A percentile compares a stretch with the other conserved stretches of the same genome.
Conservation (phyloP, 2,888 invertebrate genomes). For the Hyles lineata region DNA sequence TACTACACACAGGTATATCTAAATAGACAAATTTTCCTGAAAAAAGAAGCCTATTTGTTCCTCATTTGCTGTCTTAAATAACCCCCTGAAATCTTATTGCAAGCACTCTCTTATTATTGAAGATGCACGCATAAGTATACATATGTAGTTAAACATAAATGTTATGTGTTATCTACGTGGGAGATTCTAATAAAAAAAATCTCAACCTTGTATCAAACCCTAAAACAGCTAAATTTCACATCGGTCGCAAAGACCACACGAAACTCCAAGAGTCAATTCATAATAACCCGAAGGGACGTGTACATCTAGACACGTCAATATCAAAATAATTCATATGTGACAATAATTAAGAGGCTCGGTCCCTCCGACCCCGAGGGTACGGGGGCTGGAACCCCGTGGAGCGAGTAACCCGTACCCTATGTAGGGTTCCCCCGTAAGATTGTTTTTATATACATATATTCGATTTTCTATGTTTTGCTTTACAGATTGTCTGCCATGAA, state of each 20-base stretch:
- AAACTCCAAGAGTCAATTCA: slow-evolving; percentile 35
- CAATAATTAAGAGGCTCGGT: slow-evolving; percentile 39
- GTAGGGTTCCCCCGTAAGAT: slow-evolving; percentile 25
- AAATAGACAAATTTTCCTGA: too few relatives aligned
- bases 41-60: too few relatives aligned
- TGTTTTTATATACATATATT: slow-evolving; percentile 8
- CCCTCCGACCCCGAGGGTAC: slow-evolving; percentile 30
- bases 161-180: too few relatives aligned
- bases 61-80: too few relatives aligned
- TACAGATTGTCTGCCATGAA: neutral
- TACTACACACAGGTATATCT: too few relatives aligned
- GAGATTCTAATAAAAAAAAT: too few relatives aligned
- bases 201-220: neutral
- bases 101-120: too few relatives aligned
- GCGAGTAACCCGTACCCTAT: slow-evolving; percentile 24
- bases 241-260: neutral
- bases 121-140: too few relatives aligned
- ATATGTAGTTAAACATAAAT: too few relatives aligned
- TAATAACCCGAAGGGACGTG: slow-evolving; percentile 52
- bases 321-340: slow-evolving; percentile 73
- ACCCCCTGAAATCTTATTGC: too few relatives aligned
- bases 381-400: slow-evolving; percentile 28
- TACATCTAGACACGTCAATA: slow-evolving; percentile 67
- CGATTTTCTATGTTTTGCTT: neutral
- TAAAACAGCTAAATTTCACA: neutral